Percentiles rank a stretch among this genome's conserved stretches.
Conservation (phyloP, 2,888 invertebrate genomes). For the Fissipunctia ypsillon region DNA sequence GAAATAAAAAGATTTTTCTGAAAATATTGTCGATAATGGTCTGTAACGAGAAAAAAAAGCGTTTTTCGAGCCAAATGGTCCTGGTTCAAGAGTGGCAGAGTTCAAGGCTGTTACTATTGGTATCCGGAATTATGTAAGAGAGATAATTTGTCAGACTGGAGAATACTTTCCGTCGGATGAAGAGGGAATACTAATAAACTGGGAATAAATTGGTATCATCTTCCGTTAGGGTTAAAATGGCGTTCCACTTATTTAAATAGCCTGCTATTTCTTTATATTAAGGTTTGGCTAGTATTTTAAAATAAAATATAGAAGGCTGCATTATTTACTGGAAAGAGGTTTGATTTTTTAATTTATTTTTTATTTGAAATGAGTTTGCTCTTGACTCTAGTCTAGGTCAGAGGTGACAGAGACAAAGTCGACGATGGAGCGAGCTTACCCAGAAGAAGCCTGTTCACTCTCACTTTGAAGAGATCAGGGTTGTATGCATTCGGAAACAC, state of each 20-base stretch:
- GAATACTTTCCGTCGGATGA: constrained; percentile 11
- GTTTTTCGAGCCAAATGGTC: constrained; percentile 19
- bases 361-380: too few relatives aligned
- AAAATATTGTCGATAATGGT: constrained; percentile 26
- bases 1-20: not conserved
- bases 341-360: too few relatives aligned
- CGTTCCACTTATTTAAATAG: constrained; percentile 19
- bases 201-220: constrained; percentile 32
- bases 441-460: too few relatives aligned
- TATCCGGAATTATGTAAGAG: constrained; percentile 25
- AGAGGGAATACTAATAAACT: constrained; percentile 45
- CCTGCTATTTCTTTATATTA: constrained; percentile 4
- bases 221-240: constrained; percentile 35
- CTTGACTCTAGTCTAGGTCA: too few relatives aligned
- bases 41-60: not conserved
- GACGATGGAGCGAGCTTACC: too few relatives aligned
- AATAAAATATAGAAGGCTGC: not conserved
- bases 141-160: constrained; percentile 43
- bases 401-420: too few relatives aligned
- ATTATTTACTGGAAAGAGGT: not conserved
- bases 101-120: constrained; percentile 27
- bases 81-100: constrained; percentile 6
- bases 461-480: too few relatives aligned
- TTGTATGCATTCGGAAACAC: too few relatives aligned
- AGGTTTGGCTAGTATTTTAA: not conserved